Base-by-base conservation (phyloP, 2,888 invertebrate genomes). In the Ormyrus labotus region DNA sequence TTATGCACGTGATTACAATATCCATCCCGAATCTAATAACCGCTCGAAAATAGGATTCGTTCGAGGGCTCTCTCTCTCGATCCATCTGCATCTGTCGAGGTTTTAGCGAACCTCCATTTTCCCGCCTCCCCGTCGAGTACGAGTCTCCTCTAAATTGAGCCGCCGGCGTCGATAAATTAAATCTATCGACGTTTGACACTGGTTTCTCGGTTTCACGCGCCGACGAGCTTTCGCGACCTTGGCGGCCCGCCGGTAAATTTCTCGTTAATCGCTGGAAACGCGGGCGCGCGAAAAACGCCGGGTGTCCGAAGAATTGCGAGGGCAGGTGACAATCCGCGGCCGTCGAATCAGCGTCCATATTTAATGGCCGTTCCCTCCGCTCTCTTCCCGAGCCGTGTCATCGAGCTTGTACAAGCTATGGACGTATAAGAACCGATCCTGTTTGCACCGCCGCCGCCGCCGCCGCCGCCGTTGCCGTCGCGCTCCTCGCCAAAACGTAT, bases 321-420 rank as follows among this genome's bases (percentile, higher is more conserved):
- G 34, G 34, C 87, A 88, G 88, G 88, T 89, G 89, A 90, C 89
- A 88, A 89, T 89, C 86, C 88, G 88, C 88, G 87, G 86, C 87
- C 88, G 89, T 88, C 90, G 88, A 90, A 90, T 90, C 90, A 88
- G 88, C 87, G 87, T 89, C 89, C 88, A 90, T 90, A 90, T 90
- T 90, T 90, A 90, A 90, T 90, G 87, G 83, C 86, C 83, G 34
- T 48, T 10, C 47, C 19, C 70, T n/a, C 48, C 5, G 34, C 34
- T 51, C 75, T 75, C 68, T 75, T 2, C 19, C 19, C 57, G 11
- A 47, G 53, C 63, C 63, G 67, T 61, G 78, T 78, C 74, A 74
- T 73, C 73, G 79, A 48, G 69, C 64, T 69, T 69, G 64, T 67
- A 5, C 2, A 1, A 53, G 10, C 53, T 53, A 34, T 34, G 4